phyloP scores from a whole-genome alignment of 2,113 vertebrate genomes.

The Anser cygnoides region DNA sequence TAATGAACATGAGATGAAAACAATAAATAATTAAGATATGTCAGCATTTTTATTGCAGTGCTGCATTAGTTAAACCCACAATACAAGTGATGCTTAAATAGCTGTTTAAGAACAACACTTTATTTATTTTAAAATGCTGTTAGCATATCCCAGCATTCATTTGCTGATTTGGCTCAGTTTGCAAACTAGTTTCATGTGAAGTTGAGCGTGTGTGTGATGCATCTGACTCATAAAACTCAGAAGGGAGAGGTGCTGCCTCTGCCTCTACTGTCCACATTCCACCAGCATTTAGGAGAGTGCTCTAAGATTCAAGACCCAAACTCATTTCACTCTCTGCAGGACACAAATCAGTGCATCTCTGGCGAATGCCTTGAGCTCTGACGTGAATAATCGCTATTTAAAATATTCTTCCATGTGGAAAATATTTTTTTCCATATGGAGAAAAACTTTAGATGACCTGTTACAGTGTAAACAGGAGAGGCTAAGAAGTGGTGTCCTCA shows the following conservation, averaged over 20 bases:
- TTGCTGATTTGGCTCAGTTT: not conserved
- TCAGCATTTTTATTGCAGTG: not conserved
- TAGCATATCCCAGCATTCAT: not conserved
- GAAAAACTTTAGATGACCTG: not conserved
- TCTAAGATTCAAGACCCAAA: not conserved
- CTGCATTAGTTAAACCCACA: not conserved
- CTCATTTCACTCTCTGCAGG: not conserved
- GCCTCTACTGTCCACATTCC: not conserved
- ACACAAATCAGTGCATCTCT: not conserved
- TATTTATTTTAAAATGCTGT: not conserved
- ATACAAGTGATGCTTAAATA: not conserved
- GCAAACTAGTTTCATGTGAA: not conserved
- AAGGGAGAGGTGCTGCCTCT: not conserved
- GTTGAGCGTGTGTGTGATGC: fast-evolving
- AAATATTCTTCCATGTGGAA: not conserved
- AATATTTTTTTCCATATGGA: not conserved
- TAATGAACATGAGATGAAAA: not conserved
- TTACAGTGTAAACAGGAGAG: not conserved
- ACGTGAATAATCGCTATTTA: not conserved
- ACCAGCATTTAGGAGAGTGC: not conserved
- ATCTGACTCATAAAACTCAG: not conserved
- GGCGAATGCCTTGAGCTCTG: not conserved
- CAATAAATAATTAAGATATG: not conserved
- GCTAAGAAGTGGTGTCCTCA: not conserved
- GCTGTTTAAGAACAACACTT: not conserved